These are phyloP conservation scores for Anthopleura sola DNA, from an alignment of 64 coral and sea anemone genomes.

Conservation along the genomic window DNA sequence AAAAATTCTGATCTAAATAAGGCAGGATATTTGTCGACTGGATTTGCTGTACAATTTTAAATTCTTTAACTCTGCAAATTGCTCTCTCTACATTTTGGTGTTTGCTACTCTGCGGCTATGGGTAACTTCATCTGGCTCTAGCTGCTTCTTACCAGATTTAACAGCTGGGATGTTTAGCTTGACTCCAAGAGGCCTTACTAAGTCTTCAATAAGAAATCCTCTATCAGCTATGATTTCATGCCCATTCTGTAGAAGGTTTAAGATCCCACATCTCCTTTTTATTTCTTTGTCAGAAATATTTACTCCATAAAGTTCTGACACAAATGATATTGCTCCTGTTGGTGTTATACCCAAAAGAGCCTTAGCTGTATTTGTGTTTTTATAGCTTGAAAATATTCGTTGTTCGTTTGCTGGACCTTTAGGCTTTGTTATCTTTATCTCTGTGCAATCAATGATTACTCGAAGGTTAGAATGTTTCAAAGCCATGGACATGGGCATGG, in stretches of 20 bases:
- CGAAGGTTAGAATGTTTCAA: constrained; percentile 8
- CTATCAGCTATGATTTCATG: constrained; percentile 26
- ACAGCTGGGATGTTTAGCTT: constrained; percentile 11
- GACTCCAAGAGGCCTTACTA: background rate
- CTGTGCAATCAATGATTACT: constrained; percentile 42
- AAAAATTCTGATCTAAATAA: no score
- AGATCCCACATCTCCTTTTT: constrained; percentile 6
- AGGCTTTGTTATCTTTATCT: constrained; percentile 33
- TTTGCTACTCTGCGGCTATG: constrained; percentile 9
- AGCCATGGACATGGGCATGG: background rate
- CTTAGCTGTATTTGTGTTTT: constrained; percentile 38
- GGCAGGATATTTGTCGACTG: no score
- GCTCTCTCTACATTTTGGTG: constrained; percentile 25
- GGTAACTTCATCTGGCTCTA: constrained; percentile 5
- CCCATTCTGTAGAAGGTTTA: constrained; percentile 22
- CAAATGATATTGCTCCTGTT: constrained; percentile 20
- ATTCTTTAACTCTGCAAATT: constrained; percentile 21
- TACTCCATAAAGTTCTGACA: constrained; percentile 32
- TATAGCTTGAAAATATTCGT: constrained; percentile 6
- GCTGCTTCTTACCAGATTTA: background rate
- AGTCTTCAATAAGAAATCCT: background rate
- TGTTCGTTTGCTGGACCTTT: constrained; percentile 19
- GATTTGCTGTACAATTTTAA: background rate
- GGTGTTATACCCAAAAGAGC: constrained; percentile 32
- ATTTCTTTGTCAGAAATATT: constrained; percentile 30